Base-by-base conservation (phyloP, 2,888 invertebrate genomes). In the Coelopa pilipes region DNA sequence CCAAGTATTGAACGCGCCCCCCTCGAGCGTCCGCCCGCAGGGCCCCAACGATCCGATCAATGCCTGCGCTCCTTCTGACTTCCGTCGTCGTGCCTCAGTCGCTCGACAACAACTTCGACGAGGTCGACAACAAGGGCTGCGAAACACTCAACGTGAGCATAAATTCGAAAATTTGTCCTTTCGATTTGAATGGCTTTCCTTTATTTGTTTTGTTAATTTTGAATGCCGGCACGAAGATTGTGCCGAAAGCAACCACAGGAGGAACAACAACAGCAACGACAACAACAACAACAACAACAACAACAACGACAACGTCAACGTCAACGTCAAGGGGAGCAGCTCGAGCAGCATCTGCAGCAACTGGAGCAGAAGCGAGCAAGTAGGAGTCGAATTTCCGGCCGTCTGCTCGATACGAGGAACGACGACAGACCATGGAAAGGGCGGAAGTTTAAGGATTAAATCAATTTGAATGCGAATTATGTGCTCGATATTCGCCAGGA, bases 391-490 rank as follows among this genome's bases (percentile, higher is more conserved):
- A 59, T 59, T 21, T 21, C 21, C 57, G 19, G 21, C 21, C 19
- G 57, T 21, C 24, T 19, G 4, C 57, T 57, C 17, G 57, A 59
- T 21, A 34, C 34, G 34, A 34, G 34, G 2, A 4, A 4, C 34
- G 34, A 34, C 21, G 57, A 59, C 11, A 24, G 57, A 59, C 19
- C 12, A 19, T 21, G 1, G 57, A 21, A 17, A 57, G 11, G 60
- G 15, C 19, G 57, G 65, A 65, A 46, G 34, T 53, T 57, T 45
- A 24, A 24, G 55, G 72, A 72, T 66, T 60, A 59, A 72, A 66
- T 67, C 66, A 67, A 50, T 67, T 66, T 72, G 50, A 50, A 60
- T 67, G 59, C 60, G 67, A 67, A 63, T 72, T 59, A 4, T 72
- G 17, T 63, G 72, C 50, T 53, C 34, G 53, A 46, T 53, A 53